These are phyloP conservation scores for Gallinago undulata DNA, from an alignment of 2,113 vertebrate genomes.

Conservation along the genomic window DNA sequence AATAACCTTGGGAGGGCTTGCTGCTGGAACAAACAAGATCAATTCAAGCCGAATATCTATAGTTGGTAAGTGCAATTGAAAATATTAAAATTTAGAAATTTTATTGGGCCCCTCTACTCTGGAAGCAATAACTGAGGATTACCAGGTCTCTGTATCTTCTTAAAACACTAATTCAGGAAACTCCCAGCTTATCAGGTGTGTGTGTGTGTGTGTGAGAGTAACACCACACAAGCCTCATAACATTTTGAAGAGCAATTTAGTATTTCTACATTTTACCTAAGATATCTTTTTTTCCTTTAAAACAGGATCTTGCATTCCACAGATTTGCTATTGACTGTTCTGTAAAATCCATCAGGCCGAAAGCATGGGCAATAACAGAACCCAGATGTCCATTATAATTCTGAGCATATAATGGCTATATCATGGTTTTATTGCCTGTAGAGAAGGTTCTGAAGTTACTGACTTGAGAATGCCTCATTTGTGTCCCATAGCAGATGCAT, in stretches of 20 bases:
- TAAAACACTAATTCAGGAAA: conserved; percentile 32
- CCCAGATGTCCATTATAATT: background rate
- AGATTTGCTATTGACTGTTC: background rate
- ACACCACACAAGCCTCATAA: background rate
- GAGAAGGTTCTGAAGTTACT: background rate
- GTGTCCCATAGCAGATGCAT: background rate
- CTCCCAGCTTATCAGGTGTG: conserved; percentile 44
- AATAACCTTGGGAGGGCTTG: conserved; percentile 85
- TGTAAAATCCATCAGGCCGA: background rate
- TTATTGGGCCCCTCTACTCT: background rate
- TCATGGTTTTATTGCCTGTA: background rate
- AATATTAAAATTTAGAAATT: background rate
- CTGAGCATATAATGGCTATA: background rate
- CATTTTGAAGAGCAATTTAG: background rate
- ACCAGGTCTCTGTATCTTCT: conserved; percentile 15
- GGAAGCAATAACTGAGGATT: background rate
- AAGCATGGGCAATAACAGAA: background rate
- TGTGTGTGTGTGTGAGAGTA: background rate
- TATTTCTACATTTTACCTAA: background rate
- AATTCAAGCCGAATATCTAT: background rate
- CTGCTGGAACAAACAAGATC: conserved; percentile 67
- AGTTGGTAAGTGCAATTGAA: background rate
- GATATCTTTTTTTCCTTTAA: background rate
- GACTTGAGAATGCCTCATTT: background rate
- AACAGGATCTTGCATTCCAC: background rate